Base-by-base conservation (phyloP, 2,888 invertebrate genomes). In the Tetragonisca angustula region DNA sequence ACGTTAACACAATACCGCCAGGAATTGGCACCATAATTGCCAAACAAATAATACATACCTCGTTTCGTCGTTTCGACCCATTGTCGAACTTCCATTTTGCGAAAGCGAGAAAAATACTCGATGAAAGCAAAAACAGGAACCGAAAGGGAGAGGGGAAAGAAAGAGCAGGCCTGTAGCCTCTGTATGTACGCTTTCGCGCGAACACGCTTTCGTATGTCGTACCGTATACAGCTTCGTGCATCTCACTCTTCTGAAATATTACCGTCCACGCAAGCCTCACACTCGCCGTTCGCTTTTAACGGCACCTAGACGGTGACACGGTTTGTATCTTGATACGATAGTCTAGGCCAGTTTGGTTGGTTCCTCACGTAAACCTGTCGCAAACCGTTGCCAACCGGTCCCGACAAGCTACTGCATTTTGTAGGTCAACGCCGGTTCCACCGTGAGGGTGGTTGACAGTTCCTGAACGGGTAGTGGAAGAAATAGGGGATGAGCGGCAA, bases 341-440 rank as follows among this genome's bases (percentile, higher is more conserved):
- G 81, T 85, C 83, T 69, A 78, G 87, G 82, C 81, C 85, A 89
- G 88, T 88, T 89, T 88, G 85, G 77, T 84, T 70, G 69, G 89
- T 89, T 87, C 86, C 83, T 89, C 87, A 70, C 83, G 87, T 89
- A 89, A 89, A 81, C 81, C 89, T 88, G 89, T 89, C 89, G 84
- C 85, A 79, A 89, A 89, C 87, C 87, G 88, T 89, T 89, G 88
- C 72, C 87, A 88, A 88, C 86, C 88, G 87, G 87, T 89, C 89
- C 78, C 83, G 88, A 89, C 89, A 89, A 89, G 87, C 89, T 85
- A 87, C 88, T 86, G 82, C 90, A 88, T 90, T 90, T 90, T 90
- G 88, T 89, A 90, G 90, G 90, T 90, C 90, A 90, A 84, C 88
- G 77, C 78, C 79, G 85, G 90, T 81, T 88, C 81, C 80, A 70